These are phyloP conservation scores for Philopotamus ludificatus DNA, from an alignment of 1,140 invertebrate species.

Conservation along the genomic window DNA sequence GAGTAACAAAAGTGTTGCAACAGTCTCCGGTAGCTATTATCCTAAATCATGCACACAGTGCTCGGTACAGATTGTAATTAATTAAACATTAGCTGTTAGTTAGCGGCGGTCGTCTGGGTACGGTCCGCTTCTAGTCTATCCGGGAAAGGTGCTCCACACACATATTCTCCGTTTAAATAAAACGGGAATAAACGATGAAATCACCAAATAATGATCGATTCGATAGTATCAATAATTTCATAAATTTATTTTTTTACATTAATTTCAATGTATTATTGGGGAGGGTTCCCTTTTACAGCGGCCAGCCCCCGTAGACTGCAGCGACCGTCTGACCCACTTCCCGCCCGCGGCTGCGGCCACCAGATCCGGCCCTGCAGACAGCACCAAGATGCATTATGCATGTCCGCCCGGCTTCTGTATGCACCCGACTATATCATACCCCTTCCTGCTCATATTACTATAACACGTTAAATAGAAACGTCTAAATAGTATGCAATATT, in stretches of 20 bases:
- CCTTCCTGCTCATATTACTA: no score
- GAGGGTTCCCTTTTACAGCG: neutral
- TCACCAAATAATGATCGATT: neutral
- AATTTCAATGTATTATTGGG: neutral
- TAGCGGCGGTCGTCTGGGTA: slow-evolving; percentile 8
- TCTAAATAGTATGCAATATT: no score
- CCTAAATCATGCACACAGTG: neutral
- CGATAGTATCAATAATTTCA: neutral
- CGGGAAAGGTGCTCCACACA: slow-evolving; percentile 14
- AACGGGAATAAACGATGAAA: neutral
- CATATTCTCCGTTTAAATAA: neutral
- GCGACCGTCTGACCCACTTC: slow-evolving; percentile 35
- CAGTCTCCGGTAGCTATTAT: neutral
- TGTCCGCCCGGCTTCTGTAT: neutral
- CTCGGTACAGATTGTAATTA: slow-evolving; percentile 5
- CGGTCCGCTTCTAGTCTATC: slow-evolving; percentile 12
- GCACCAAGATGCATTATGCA: slow-evolving; percentile 10
- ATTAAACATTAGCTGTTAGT: slow-evolving; percentile 20
- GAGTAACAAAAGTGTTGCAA: no score
- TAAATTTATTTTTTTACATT: neutral
- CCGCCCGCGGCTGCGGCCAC: slow-evolving; percentile 14
- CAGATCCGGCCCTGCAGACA: neutral
- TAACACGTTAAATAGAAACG: no score
- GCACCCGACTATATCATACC: no score
- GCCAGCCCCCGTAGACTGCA: neutral